These are phyloP conservation scores for Miichthys miiuy DNA, from an alignment of 2,797 vertebrate genomes.

Conservation along the genomic window DNA sequence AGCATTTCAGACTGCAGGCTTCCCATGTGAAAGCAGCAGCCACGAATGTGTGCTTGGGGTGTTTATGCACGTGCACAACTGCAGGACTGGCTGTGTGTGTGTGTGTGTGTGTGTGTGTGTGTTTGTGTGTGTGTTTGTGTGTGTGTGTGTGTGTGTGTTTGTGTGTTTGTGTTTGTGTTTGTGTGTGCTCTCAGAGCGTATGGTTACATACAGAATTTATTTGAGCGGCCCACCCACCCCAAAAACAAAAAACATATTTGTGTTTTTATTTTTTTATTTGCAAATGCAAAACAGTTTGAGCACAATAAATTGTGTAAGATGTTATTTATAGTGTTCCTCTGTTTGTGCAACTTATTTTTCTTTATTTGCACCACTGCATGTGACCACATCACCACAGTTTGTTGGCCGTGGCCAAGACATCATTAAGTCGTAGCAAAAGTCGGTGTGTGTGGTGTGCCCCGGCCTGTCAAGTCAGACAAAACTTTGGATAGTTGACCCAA, in stretches of 20 bases:
- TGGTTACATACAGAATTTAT: slow-evolving; percentile 1
- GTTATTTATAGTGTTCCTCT: neutral
- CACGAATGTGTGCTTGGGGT: neutral
- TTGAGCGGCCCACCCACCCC: neutral
- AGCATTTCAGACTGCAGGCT: slow-evolving; percentile 17
- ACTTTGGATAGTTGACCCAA: neutral
- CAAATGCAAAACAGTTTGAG: neutral
- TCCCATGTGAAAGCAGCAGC: slow-evolving; percentile 32
- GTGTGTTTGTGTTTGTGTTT: neutral
- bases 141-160: neutral
- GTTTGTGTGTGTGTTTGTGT: too few species aligned
- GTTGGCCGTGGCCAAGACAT: neutral
- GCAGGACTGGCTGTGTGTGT: neutral
- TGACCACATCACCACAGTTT: too few species aligned
- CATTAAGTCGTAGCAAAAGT: neutral
- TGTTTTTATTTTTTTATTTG: too few species aligned
- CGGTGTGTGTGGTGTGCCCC: neutral
- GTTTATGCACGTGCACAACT: neutral
- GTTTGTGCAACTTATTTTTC: neutral
- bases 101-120: neutral
- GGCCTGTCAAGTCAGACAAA: neutral
- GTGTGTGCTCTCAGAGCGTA: neutral
- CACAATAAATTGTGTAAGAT: neutral
- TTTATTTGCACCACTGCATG: too few species aligned
- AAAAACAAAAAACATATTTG: too few species aligned